Evolutionary conservation across 2,797 vertebrate species (phyloP).

Genomic region (Rallus crepitans): DNA sequence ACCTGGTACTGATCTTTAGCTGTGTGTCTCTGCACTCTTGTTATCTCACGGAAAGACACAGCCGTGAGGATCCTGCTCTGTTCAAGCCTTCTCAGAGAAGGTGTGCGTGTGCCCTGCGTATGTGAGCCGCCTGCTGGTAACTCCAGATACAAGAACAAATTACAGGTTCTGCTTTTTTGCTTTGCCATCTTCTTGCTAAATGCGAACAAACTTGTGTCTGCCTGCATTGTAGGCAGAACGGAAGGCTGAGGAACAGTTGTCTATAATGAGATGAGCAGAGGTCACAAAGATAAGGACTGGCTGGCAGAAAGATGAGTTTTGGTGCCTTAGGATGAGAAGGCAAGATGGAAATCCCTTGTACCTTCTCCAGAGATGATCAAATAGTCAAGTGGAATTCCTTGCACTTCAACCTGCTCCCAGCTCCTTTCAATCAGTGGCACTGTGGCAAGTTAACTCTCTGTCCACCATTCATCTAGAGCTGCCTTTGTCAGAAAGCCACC

Average conservation of each 20-base stretch:
- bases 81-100: not conserved
- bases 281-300: not conserved
- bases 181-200: not conserved
- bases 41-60: not conserved
- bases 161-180: not conserved
- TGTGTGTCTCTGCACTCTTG: not conserved
- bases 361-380: not conserved
- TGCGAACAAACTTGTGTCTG: not conserved
- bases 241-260: not conserved
- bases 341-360: not conserved
- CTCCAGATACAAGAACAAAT: not conserved
- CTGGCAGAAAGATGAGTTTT: not conserved
- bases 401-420: not conserved
- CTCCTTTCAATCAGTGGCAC: not conserved
- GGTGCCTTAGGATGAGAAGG: not conserved
- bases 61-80: not conserved
- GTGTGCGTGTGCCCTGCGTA: no score
- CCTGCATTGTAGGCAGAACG: not conserved
- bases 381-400: not conserved
- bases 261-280: not conserved
- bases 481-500: not conserved
- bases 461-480: not conserved
- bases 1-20: not conserved
- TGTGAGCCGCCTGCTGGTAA: not conserved
- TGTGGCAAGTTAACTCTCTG: not conserved